phyloP scores from a whole-genome alignment of 2,113 vertebrate genomes.

The Bagarius yarrelli region DNA sequence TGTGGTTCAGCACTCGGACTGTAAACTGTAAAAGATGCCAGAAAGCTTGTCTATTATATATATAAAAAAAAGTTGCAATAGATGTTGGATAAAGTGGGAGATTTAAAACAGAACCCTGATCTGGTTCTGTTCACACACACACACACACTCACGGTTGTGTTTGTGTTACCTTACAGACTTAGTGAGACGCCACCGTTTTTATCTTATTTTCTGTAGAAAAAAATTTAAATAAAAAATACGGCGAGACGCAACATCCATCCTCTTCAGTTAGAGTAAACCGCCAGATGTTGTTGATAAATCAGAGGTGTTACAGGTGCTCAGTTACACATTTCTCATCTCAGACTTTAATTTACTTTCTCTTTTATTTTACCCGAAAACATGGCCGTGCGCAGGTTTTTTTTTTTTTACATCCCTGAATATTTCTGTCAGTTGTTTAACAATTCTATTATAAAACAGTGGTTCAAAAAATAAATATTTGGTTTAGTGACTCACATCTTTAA shows the following conservation, averaged over 20 bases:
- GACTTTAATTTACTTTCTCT: too few relatives aligned
- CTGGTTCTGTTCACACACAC: conserved; percentile 14
- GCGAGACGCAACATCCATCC: background rate
- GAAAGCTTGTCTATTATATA: conserved; percentile 17
- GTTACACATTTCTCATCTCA: background rate
- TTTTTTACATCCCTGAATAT: too few relatives aligned
- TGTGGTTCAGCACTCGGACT: background rate
- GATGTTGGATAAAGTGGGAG: conserved; percentile 21
- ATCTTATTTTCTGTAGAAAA: background rate
- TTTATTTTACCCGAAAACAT: too few relatives aligned
- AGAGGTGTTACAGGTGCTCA: conserved; percentile 7
- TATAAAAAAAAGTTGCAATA: background rate
- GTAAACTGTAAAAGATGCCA: background rate
- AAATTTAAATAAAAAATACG: background rate
- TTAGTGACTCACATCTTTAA: too few relatives aligned
- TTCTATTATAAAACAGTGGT: too few relatives aligned
- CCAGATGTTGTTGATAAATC: too few relatives aligned
- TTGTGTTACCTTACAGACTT: background rate
- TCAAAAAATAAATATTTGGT: too few relatives aligned
- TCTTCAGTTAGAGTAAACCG: too few relatives aligned
- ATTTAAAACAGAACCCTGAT: conserved; percentile 33
- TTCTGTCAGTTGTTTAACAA: too few relatives aligned
- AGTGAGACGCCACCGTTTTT: background rate
- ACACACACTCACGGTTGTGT: background rate
- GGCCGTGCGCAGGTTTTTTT: too few relatives aligned